phyloP scores from a whole-genome alignment of 2,888 invertebrate species.

The Patella ulyssiponensis region DNA sequence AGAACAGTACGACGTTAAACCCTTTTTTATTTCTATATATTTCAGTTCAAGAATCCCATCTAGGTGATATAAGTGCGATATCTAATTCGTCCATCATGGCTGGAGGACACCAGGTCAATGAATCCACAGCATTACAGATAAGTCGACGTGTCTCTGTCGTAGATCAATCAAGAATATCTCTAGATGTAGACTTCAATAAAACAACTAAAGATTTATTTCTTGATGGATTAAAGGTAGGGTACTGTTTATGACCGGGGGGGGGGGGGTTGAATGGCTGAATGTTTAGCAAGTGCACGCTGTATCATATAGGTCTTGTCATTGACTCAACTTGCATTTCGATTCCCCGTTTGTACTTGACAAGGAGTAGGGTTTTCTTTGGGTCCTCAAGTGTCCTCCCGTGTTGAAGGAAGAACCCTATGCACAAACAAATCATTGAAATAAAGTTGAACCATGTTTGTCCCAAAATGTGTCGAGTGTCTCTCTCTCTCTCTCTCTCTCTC shows the following conservation, averaged over 20 bases:
- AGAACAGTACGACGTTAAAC: constrained; percentile 4
- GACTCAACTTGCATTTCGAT: no score
- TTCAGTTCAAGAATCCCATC: constrained; percentile 20
- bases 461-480: no score
- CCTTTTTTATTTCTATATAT: constrained; percentile 23
- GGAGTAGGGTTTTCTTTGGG: neutral
- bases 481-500: no score
- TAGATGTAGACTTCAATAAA: constrained; percentile 78
- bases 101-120: constrained; percentile 59
- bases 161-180: constrained; percentile 24
- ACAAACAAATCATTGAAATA: no score
- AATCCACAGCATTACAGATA: neutral
- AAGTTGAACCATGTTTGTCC: no score
- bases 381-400: neutral
- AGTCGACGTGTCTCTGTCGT: no score
- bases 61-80: constrained; percentile 53
- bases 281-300: no score
- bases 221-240: constrained; percentile 86
- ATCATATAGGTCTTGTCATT: no score
- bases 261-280: neutral
- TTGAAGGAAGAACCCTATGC: no score
- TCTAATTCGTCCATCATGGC: constrained; percentile 52
- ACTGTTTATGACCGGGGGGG: neutral
- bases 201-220: constrained; percentile 86
- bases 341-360: no score